These are phyloP conservation scores for Phalacrocorax aristotelis DNA, from an alignment of 2,113 vertebrate genomes.

Conservation along the genomic window DNA sequence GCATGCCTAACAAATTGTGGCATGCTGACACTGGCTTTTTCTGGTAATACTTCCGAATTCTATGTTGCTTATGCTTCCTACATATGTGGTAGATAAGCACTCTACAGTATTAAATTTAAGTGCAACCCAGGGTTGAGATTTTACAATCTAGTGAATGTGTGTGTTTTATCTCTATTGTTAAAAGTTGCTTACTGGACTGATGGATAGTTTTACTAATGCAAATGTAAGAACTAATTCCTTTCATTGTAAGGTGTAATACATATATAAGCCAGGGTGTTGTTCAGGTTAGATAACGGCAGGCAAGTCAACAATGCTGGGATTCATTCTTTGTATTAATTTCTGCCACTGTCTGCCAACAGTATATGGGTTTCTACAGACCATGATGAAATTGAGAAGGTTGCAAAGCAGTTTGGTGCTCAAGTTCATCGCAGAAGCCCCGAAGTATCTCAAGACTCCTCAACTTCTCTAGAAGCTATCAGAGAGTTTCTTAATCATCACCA, in stretches of 20 bases:
- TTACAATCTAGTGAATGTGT: neutral
- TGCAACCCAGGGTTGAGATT: neutral
- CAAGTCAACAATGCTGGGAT: neutral
- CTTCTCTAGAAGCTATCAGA: slow-evolving; percentile 88
- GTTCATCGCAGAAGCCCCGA: slow-evolving; percentile 87
- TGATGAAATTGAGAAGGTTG: slow-evolving; percentile 87
- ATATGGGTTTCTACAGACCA: slow-evolving; percentile 97
- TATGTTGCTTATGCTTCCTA: neutral
- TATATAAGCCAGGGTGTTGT: neutral
- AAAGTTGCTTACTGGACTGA: neutral
- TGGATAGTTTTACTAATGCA: neutral
- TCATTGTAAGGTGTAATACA: neutral
- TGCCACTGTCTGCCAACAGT: slow-evolving; percentile 67
- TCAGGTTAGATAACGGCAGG: neutral
- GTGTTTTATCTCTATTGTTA: neutral
- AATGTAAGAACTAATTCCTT: neutral
- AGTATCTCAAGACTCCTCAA: slow-evolving; percentile 87
- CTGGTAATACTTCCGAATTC: neutral
- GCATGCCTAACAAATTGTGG: neutral
- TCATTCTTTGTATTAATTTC: neutral
- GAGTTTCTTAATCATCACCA: slow-evolving; percentile 83
- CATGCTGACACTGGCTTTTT: neutral
- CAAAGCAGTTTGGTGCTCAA: slow-evolving; percentile 80
- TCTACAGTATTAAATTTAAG: neutral
- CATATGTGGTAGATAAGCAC: neutral